Base-by-base conservation (phyloP, 2,888 invertebrate species). In the Drosophila longiperda region DNA sequence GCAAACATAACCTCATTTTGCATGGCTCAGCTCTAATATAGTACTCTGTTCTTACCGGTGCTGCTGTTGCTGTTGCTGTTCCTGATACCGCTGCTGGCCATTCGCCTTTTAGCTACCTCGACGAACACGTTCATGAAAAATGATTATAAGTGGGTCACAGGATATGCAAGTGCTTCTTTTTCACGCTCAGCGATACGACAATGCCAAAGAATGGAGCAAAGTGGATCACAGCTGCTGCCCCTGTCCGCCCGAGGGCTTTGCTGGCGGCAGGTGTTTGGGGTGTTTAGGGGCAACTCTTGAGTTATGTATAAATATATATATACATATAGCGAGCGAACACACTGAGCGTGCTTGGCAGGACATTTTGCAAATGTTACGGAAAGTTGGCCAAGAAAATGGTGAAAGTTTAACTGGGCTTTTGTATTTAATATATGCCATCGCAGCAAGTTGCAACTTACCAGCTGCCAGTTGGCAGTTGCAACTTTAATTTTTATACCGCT, bases 101-200 rank as follows among this genome's bases (percentile, higher is more conserved):
- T 72, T 69, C 68, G 75, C 63, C 77, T 71, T 71, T 59, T 60
- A 57, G 58, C 62, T 62, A 62, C 59, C 63, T 54, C 60, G 36
- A 50, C 50, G 50, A 45, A 75, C 87, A 86, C 87, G 87, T 78
- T 80, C 88, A 80, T 82, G 88, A 90, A 89, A 90, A 86, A 90
- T 90, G 74, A 90, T 90, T 88, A 79, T 83, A 89, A 90, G 90
- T 89, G 86, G 89, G 89, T 89, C 89, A 90, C 90, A 89, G 89
- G 90, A 90, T 90, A 88, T 90, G 90, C 90, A 90, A 88, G 89
- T 90, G 88, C 82, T 89, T 79, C 82, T 87, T 76, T 80, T 87
- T 76, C 87, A 83, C 88, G 88, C 85, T 89, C 73, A 78, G 75
- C 89, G 81, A 29, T 66, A 78, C 71, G 82, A 88, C 89, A 88